Percentiles rank a stretch among this genome's conserved stretches.
phyloP scores from a whole-genome alignment of 2,888 invertebrate genomes.

The Octodonta nipae region DNA sequence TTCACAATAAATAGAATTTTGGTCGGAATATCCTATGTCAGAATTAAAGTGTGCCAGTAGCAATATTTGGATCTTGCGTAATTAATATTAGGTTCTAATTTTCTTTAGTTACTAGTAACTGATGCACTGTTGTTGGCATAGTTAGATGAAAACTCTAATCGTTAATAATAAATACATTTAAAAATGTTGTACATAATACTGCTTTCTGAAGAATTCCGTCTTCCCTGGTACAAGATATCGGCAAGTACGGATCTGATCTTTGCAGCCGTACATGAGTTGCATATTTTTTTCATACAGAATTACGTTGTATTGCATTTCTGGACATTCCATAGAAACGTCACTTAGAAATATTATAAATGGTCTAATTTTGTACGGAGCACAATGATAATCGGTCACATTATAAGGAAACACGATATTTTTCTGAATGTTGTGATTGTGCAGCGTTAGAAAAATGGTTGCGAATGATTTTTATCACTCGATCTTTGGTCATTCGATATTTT shows the following conservation, averaged over 20 bases:
- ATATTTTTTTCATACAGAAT: conserved; percentile 25
- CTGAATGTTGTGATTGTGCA: conserved; percentile 2
- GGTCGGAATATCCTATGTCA: too few relatives aligned
- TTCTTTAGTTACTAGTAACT: too few relatives aligned
- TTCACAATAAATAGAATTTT: too few relatives aligned
- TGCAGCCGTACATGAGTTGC: conserved; percentile 32
- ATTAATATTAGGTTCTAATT: too few relatives aligned
- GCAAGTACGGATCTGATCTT: conserved; percentile 21
- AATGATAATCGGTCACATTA: conserved; percentile 24
- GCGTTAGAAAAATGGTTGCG: conserved; percentile 7
- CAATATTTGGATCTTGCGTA: too few relatives aligned
- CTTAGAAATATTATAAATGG: conserved; percentile 36
- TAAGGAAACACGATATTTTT: conserved; percentile 29
- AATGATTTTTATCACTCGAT: conserved; percentile 10
- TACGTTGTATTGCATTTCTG: conserved; percentile 27
- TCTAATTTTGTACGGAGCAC: conserved; percentile 27
- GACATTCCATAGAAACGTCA: conserved; percentile 33
- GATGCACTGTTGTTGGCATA: too few relatives aligned
- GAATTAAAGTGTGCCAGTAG: too few relatives aligned
- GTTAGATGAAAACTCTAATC: too few relatives aligned
- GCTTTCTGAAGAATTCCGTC: too few relatives aligned
- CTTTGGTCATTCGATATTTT: conserved; percentile 8
- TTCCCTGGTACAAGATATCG: conserved; percentile 6
- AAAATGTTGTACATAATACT: too few relatives aligned
- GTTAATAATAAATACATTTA: too few relatives aligned